Percentiles rank a stretch among this genome's conserved stretches.
Evolutionary conservation across 2,797 vertebrate genomes (phyloP).

Genomic region (Acipenser transmontanus): DNA sequence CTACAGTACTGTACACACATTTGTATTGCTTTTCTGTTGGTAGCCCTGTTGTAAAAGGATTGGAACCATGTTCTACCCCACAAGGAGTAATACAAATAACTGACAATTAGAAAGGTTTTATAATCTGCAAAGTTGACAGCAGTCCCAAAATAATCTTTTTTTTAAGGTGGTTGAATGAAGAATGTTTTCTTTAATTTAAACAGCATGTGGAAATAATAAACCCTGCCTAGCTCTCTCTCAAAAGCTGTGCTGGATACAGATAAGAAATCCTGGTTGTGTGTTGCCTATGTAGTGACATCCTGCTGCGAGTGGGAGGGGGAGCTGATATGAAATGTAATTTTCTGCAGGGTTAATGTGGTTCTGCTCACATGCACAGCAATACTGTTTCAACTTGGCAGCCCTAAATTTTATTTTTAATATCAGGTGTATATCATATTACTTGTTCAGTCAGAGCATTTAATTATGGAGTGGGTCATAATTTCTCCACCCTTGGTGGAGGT

Average conservation of each 20-base stretch:
- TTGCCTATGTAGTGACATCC: slow-evolving; percentile 24
- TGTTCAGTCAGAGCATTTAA: slow-evolving; percentile 6
- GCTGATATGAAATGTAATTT: slow-evolving; percentile 10
- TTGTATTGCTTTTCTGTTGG: no score
- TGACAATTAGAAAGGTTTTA: not conserved
- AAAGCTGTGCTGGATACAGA: slow-evolving; percentile 16
- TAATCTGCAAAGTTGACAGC: slow-evolving; percentile 8
- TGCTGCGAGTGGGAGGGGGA: slow-evolving; percentile 1
- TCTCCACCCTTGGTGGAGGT: not conserved
- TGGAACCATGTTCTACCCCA: not conserved
- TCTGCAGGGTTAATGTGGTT: slow-evolving; percentile 18
- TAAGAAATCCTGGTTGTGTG: slow-evolving; percentile 4
- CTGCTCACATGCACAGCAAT: not conserved
- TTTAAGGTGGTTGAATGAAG: slow-evolving; percentile 34
- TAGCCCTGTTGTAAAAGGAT: no score
- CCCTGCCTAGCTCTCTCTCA: slow-evolving; percentile 24
- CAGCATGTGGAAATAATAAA: slow-evolving; percentile 38
- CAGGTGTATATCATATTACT: slow-evolving; percentile 2
- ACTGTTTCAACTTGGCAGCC: slow-evolving; percentile 5
- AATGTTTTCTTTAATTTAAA: slow-evolving; percentile 36
- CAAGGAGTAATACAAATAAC: not conserved
- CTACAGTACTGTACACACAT: no score
- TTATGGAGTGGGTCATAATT: slow-evolving; percentile 16
- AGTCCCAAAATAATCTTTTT: slow-evolving; percentile 29
- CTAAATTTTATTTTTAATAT: slow-evolving; percentile 10